Evolutionary conservation across 2,113 vertebrate species (phyloP).

Genomic region (Chloropsis hardwickii): DNA sequence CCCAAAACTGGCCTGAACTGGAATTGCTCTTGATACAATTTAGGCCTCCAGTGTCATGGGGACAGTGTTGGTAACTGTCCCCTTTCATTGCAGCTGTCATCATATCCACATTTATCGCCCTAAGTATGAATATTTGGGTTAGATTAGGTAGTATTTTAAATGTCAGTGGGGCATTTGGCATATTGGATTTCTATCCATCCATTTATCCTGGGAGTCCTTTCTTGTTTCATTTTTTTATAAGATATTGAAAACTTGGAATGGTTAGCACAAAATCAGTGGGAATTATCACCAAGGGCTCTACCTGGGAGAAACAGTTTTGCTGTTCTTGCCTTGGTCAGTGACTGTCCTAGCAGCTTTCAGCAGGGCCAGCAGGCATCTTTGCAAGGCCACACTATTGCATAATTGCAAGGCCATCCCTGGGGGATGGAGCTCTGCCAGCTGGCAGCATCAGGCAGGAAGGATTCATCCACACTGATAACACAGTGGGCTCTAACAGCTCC

Average conservation of each 20-base stretch:
- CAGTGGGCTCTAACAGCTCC: background rate
- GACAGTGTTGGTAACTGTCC: background rate
- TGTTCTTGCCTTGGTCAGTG: background rate
- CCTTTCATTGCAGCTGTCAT: background rate
- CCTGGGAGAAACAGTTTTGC: background rate
- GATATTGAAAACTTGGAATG: background rate
- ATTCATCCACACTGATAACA: background rate
- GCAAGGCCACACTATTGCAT: background rate
- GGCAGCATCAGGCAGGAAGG: background rate
- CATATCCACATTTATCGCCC: background rate
- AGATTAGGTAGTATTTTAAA: background rate
- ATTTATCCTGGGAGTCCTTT: background rate
- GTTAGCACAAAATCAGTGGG: background rate
- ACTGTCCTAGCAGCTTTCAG: background rate
- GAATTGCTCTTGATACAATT: background rate
- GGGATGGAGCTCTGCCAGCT: constrained; percentile 8
- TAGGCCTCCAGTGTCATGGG: background rate
- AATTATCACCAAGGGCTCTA: background rate
- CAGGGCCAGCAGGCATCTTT: background rate
- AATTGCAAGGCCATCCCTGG: background rate
- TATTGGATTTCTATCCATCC: background rate
- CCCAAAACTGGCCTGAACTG: background rate
- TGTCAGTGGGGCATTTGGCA: background rate
- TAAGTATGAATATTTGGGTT: background rate
- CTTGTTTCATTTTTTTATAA: background rate